phyloP scores from a whole-genome alignment of 2,797 vertebrate species.

The Microctenopoma lineatum region DNA sequence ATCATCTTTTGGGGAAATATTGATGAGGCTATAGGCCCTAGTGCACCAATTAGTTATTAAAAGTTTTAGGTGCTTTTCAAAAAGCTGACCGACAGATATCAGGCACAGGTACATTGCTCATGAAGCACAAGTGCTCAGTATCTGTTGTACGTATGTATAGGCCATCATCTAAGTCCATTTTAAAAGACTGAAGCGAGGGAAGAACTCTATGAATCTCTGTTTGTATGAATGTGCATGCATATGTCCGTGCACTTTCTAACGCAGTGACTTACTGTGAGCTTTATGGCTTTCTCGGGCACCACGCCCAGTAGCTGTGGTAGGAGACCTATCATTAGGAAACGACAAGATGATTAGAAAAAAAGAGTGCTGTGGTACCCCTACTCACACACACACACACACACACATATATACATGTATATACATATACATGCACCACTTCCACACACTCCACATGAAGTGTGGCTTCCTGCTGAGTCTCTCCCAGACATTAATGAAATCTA shows the following conservation, averaged over 20 bases:
- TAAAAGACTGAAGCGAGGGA: constrained; percentile 6
- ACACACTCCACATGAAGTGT: constrained; percentile 77
- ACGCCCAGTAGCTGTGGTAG: constrained; percentile 96
- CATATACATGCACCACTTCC: constrained; percentile 65
- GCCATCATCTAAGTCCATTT: not conserved
- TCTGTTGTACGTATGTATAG: not conserved
- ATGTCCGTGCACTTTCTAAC: constrained; percentile 40
- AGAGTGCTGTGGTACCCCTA: constrained; percentile 70
- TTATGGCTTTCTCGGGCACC: constrained; percentile 94
- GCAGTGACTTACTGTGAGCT: constrained; percentile 92
- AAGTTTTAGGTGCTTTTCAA: too few relatives aligned
- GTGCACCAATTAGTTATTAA: too few relatives aligned
- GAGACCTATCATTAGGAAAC: constrained; percentile 90
- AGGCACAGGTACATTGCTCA: not conserved
- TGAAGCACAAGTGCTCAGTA: not conserved
- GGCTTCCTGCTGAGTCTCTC: constrained; percentile 71
- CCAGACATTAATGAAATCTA: constrained; percentile 84
- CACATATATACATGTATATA: constrained; percentile 41
- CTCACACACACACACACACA: constrained; percentile 52
- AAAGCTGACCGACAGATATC: not conserved
- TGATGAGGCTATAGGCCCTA: too few relatives aligned
- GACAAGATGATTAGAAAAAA: constrained; percentile 86
- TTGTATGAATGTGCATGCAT: constrained; percentile 28
- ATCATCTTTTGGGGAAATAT: too few relatives aligned
- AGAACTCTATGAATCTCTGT: constrained; percentile 5